Evolutionary conservation across 2,113 vertebrate genomes (phyloP).

Genomic region (Cyanoramphus novaezelandiae): DNA sequence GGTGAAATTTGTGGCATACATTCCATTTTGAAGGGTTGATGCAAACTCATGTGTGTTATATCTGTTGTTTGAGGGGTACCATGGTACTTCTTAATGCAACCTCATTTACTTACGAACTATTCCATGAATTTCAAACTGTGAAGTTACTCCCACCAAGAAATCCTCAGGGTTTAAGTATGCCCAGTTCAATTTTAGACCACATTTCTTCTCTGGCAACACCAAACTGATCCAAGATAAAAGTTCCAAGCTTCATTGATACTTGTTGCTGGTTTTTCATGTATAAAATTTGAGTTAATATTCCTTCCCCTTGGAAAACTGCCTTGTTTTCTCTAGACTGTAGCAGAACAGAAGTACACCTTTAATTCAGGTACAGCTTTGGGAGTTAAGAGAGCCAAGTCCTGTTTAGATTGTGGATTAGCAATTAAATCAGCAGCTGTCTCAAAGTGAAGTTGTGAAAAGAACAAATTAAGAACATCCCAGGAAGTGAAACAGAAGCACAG

Average conservation of each 20-base stretch:
- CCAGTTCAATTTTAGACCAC: neutral
- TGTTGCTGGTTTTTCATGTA: neutral
- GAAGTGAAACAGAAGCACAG: neutral
- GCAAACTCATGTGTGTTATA: neutral
- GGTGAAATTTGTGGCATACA: rapidly evolving
- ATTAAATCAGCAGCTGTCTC: neutral
- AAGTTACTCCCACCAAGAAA: neutral
- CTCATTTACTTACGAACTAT: neutral
- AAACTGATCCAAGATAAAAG: neutral
- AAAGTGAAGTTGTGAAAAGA: neutral
- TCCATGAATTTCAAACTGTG: neutral
- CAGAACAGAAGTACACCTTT: neutral
- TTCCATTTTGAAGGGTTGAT: neutral
- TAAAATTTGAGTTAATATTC: neutral
- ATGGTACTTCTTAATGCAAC: neutral
- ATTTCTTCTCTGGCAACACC: neutral
- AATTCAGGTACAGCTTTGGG: neutral
- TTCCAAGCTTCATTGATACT: neutral
- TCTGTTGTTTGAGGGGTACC: neutral
- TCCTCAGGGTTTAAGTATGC: neutral
- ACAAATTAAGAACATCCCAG: neutral
- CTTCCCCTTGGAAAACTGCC: neutral
- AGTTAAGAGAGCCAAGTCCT: neutral
- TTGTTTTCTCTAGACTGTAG: neutral
- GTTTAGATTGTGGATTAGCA: neutral